Evolutionary conservation across 2,113 vertebrate species (phyloP), one percentile per base, ranked within the genome.

Genomic region (Hippocampus zosterae): DNA sequence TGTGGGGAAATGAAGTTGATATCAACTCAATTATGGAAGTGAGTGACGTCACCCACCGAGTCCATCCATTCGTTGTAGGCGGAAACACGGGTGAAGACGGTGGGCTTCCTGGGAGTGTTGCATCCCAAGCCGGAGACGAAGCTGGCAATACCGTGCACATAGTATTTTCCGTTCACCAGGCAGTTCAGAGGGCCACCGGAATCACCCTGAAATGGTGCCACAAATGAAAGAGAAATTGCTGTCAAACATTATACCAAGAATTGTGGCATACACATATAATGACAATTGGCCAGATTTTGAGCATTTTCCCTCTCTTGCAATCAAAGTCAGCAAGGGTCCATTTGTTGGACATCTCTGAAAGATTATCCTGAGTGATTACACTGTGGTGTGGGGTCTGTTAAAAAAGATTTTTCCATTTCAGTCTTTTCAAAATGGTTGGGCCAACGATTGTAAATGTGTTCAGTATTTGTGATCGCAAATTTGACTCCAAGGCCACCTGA

Each of bases 171-270:
- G 1, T 78, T 84, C 60, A 93, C 87, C 8, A 66, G 18, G 69
- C 95, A 95, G 86, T 94, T 80, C 62, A 97, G 91, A 23, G 95
- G 95, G 0, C 94, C 93, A 0, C 94, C 95, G 4, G 94, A 95
- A 74, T 95, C 94, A 0, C 94, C 94, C 94, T 95, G 63, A 56
- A 1, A 37, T 60, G 0, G 4, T 4, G 33, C 8, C 27, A 16
- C 25, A 61, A n/a, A 29, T 12, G 9, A 59, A 59, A 29, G 55
- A 25, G 8, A 13, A 21, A 27, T 9, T 11, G 41, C 2, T 12
- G 41, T 37, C 33, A 37, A 37, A 1, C 33, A 37, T 37, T 6
- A 56, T 18, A n/a, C 21, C 25, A n/a, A 9, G 21, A 41, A 8
- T 62, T 8, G 60, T 56, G 53, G 23, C 23, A 4, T 23, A 57